Evolutionary conservation across 2,888 invertebrate genomes (phyloP).

Genomic region (Neoaliturus tenellus): DNA sequence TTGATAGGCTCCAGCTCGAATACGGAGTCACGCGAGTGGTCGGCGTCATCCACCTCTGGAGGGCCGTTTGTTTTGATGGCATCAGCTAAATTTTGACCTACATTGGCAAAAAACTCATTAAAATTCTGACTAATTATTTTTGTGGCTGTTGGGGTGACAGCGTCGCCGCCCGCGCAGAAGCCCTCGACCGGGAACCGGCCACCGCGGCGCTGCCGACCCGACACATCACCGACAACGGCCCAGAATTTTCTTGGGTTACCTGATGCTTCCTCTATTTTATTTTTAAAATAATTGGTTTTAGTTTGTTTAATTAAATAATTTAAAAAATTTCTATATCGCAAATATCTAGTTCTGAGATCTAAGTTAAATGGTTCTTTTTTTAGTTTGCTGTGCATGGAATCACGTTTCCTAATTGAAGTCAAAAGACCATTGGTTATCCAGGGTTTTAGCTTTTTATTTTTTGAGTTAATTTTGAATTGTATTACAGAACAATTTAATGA

Average conservation of each 20-base stretch:
- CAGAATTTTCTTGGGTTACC: neutral
- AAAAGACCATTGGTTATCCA: conserved; percentile 10
- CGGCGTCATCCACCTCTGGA: neutral
- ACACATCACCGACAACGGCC: neutral
- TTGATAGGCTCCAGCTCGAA: neutral
- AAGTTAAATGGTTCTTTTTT: conserved; percentile 1
- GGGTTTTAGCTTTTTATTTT: conserved; percentile 29
- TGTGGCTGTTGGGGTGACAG: neutral
- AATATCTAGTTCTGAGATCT: neutral
- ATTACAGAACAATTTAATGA: neutral
- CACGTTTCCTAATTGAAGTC: conserved; percentile 1
- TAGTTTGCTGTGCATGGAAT: neutral
- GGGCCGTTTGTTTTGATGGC: neutral
- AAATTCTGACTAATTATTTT: neutral
- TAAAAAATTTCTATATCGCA: conserved; percentile 12
- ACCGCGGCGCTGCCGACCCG: neutral
- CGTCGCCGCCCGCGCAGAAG: neutral
- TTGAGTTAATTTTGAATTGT: neutral
- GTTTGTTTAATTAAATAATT: conserved; percentile 6
- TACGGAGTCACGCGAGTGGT: neutral
- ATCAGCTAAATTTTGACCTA: neutral
- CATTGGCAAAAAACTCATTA: neutral
- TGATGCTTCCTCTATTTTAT: neutral
- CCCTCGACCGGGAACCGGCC: neutral
- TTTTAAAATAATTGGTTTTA: conserved; percentile 25